phyloP scores from a whole-genome alignment of 2,888 invertebrate species.

The Acronicta aceris region DNA sequence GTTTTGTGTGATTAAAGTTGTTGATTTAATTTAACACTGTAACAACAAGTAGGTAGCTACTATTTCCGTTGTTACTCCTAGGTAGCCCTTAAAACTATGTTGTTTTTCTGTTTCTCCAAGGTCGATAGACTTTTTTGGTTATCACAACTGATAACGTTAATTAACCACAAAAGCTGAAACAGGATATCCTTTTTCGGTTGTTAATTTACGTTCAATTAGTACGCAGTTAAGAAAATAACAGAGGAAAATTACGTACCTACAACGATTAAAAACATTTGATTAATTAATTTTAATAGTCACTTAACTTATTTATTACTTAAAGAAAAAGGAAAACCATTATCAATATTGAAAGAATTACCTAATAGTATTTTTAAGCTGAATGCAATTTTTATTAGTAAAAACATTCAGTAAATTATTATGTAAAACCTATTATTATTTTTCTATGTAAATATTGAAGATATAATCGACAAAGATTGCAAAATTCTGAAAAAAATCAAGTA shows the following conservation, averaged over 20 bases:
- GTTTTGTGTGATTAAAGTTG: too few relatives aligned
- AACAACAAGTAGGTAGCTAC: not conserved
- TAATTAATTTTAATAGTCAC: conserved; percentile 1
- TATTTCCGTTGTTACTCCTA: not conserved
- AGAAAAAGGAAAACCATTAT: too few relatives aligned
- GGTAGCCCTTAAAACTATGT: not conserved
- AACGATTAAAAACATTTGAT: conserved; percentile 2
- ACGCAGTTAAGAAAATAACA: conserved; percentile 1
- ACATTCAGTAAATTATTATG: too few relatives aligned
- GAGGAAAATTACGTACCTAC: conserved; percentile 2
- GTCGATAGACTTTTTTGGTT: not conserved
- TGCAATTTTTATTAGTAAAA: too few relatives aligned
- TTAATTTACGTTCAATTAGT: conserved; percentile 27
- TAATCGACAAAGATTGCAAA: too few relatives aligned
- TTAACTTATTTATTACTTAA: conserved; percentile 1
- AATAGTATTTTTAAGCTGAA: too few relatives aligned
- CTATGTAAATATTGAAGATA: too few relatives aligned
- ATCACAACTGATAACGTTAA: conserved; percentile 25
- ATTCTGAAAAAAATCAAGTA: too few relatives aligned
- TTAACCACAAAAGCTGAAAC: conserved; percentile 14
- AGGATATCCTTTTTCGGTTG: conserved; percentile 15
- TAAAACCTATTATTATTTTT: too few relatives aligned
- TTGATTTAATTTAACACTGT: too few relatives aligned
- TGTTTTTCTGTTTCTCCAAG: not conserved
- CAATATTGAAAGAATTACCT: too few relatives aligned